Evolutionary conservation across 1,140 invertebrate species (phyloP).

Genomic region (Adelges cooleyi): DNA sequence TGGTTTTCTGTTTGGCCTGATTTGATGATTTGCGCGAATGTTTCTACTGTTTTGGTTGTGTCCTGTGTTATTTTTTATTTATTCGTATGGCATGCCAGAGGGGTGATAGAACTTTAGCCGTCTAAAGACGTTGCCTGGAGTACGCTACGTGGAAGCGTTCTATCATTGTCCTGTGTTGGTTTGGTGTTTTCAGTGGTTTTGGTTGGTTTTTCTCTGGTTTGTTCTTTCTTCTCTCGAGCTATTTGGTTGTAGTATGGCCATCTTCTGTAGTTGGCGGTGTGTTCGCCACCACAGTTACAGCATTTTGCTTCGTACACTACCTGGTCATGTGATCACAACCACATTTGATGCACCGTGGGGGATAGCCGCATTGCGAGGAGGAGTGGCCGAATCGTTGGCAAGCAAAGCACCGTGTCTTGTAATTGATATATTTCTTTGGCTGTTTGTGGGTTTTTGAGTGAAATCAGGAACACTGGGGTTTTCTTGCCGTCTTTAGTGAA

Average conservation of each 20-base stretch:
- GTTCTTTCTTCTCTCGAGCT: too few relatives aligned
- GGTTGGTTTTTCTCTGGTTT: too few relatives aligned
- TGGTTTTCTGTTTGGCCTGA: too few relatives aligned
- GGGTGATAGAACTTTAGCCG: too few relatives aligned
- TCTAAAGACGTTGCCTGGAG: too few relatives aligned
- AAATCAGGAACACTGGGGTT: background rate
- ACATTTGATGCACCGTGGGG: slow-evolving; percentile 3
- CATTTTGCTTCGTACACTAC: background rate
- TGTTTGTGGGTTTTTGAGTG: background rate
- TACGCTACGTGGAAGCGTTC: too few relatives aligned
- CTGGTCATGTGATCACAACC: background rate
- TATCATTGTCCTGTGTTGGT: too few relatives aligned
- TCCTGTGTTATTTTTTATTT: too few relatives aligned
- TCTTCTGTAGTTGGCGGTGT: background rate
- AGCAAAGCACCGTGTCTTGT: background rate
- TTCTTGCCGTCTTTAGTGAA: background rate
- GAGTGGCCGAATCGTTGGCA: slow-evolving; percentile 11
- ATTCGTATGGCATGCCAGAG: too few relatives aligned
- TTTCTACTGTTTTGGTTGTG: too few relatives aligned
- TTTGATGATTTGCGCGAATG: too few relatives aligned
- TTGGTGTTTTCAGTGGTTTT: too few relatives aligned
- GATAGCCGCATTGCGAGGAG: background rate
- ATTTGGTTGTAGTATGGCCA: background rate
- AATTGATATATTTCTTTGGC: slow-evolving; percentile 8
- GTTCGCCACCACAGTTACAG: background rate